A percentile compares a stretch with the other conserved stretches of the same genome.
phyloP scores from a whole-genome alignment of 2,888 invertebrate genomes.

The Sarcophaga subvicina region DNA sequence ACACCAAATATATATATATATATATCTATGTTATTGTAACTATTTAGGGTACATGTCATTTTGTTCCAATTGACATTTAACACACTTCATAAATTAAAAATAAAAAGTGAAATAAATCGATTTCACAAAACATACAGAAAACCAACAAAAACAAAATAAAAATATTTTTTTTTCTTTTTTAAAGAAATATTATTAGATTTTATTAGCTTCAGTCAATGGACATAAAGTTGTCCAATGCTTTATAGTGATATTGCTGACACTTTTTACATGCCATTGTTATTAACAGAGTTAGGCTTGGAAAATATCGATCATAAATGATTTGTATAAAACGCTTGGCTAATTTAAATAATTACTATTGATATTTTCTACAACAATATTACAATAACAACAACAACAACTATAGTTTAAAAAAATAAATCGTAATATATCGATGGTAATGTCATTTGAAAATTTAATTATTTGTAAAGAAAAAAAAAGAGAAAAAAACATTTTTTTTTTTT shows the following conservation, averaged over 20 bases:
- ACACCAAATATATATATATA: not conserved
- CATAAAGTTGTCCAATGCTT: conserved; percentile 4
- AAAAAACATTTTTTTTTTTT: too few species aligned
- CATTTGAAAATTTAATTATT: conserved; percentile 23
- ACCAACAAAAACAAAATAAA: not conserved
- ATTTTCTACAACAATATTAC: not conserved
- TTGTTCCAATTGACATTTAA: conserved; percentile 67
- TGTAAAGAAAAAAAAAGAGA: not conserved
- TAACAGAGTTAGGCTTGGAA: conserved; percentile 16
- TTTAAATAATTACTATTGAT: conserved; percentile 43
- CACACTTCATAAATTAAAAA: conserved; percentile 64
- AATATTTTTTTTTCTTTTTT: conserved; percentile 1
- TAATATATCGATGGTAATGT: not conserved
- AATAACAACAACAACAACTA: not conserved
- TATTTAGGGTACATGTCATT: conserved; percentile 65
- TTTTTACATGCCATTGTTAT: conserved; percentile 43
- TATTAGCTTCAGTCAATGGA: conserved; percentile 9
- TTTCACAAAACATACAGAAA: conserved; percentile 5
- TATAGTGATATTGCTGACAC: conserved; percentile 49
- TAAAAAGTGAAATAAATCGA: conserved; percentile 25
- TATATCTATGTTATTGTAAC: conserved; percentile 31
- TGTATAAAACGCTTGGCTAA: conserved; percentile 27
- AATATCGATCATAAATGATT: conserved; percentile 17
- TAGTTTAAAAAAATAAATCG: not conserved
- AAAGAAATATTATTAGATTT: conserved; percentile 45